These are phyloP conservation scores for Mycetomoellerius zeteki DNA, from an alignment of 1,140 invertebrate species.

Conservation along the genomic window DNA sequence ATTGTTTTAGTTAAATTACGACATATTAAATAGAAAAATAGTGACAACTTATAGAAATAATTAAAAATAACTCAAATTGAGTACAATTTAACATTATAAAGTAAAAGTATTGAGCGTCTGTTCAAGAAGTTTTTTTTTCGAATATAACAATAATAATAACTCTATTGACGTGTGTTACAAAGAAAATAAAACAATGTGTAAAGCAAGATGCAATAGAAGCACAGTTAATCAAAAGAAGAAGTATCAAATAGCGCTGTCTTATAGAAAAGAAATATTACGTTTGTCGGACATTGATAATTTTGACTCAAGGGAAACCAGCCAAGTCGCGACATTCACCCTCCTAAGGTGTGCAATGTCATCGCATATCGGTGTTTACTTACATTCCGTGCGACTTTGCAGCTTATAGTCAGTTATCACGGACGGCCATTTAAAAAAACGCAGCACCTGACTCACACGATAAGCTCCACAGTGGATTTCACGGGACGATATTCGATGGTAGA, in stretches of 20 bases:
- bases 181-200: too few species aligned
- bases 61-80: too few species aligned
- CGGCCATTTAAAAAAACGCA: slow-evolving; percentile 23
- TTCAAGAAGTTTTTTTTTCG: neutral
- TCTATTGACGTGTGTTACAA: too few species aligned
- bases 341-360: neutral
- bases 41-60: too few species aligned
- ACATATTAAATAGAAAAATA: too few species aligned
- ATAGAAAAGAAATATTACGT: neutral
- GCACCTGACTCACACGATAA: slow-evolving; percentile 8
- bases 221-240: too few species aligned
- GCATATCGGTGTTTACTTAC: neutral
- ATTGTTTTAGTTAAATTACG: too few species aligned
- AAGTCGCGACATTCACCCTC: neutral
- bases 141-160: too few species aligned
- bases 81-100: too few species aligned
- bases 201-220: too few species aligned
- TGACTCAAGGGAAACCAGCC: neutral
- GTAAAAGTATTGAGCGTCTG: neutral
- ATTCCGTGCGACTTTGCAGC: neutral
- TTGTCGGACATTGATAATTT: neutral
- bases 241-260: too few species aligned
- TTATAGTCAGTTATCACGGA: neutral
- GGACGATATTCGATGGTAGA: slow-evolving; percentile 73
- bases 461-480: slow-evolving; percentile 66